Percentiles rank a stretch among this genome's conserved stretches.
phyloP scores from a whole-genome alignment of 2,113 vertebrate genomes.

The Laterallus jamaicensis region DNA sequence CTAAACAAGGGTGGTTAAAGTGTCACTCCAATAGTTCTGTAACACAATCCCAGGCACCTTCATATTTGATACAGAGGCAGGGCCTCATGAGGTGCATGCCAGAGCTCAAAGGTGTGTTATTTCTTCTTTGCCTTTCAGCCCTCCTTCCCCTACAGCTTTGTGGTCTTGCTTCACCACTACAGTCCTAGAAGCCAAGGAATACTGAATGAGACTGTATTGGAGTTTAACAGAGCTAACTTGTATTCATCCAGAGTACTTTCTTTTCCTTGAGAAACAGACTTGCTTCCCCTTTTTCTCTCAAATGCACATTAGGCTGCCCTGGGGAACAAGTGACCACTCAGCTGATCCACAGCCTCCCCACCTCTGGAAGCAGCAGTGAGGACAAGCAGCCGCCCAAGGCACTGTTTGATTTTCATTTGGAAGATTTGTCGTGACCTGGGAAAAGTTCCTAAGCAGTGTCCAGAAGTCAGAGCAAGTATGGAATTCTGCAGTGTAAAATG shows the following conservation, averaged over 20 bases:
- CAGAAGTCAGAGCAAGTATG: background rate
- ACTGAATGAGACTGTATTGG: background rate
- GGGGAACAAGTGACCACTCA: background rate
- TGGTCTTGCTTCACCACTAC: background rate
- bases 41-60: background rate
- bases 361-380: background rate
- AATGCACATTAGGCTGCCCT: background rate
- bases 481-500: background rate
- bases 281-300: background rate
- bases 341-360: background rate
- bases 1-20: conserved; percentile 14
- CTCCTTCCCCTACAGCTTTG: background rate
- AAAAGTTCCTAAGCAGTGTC: background rate
- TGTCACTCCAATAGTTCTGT: background rate
- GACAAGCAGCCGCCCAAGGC: background rate
- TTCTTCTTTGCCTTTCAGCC: background rate
- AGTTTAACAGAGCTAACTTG: background rate
- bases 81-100: background rate
- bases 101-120: background rate
- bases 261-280: background rate
- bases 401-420: conserved; percentile 4
- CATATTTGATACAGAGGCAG: background rate
- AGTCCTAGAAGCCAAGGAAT: background rate
- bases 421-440: background rate
- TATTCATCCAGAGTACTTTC: background rate